A percentile compares a stretch with the other conserved stretches of the same genome.
phyloP scores from a whole-genome alignment of 2,113 vertebrate species.

The Embiotoca jacksoni region DNA sequence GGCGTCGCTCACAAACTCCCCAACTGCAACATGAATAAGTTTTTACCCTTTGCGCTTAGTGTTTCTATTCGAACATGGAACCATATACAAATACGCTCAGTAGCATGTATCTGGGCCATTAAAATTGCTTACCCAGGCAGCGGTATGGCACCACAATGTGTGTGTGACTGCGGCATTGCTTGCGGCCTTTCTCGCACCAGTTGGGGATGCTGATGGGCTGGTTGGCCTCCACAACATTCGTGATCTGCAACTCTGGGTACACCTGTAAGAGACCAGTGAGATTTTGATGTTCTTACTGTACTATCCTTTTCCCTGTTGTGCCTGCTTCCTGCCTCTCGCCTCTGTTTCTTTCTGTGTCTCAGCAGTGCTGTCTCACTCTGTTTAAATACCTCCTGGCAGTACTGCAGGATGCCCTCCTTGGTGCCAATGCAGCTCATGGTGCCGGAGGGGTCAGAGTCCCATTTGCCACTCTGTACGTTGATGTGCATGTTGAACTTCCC shows the following conservation, averaged over 20 bases:
- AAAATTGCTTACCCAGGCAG: conserved; percentile 90
- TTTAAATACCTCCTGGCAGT: conserved; percentile 91
- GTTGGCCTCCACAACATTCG: conserved; percentile 98
- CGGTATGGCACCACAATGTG: conserved; percentile 98
- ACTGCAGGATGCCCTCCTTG: conserved; percentile 97
- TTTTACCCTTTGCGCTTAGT: background rate
- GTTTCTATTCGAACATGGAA: conserved; percentile 22
- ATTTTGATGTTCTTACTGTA: background rate
- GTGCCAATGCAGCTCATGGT: conserved; percentile 92
- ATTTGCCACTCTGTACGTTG: conserved; percentile 96
- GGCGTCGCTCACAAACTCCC: conserved; percentile 97
- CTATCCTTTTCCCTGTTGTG: background rate
- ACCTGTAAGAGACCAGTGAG: conserved; percentile 81
- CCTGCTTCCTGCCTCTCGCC: background rate
- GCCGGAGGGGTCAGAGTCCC: conserved; percentile 92
- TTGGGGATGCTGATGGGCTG: conserved; percentile 95
- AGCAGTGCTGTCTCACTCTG: background rate
- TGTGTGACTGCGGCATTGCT: conserved; percentile 91
- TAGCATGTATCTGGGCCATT: background rate
- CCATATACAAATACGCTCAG: background rate
- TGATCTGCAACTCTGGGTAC: conserved; percentile 96
- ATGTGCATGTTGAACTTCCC: conserved; percentile 98
- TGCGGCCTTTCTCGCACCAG: conserved; percentile 95
- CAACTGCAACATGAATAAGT: conserved; percentile 85
- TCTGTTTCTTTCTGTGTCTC: background rate